Conservation (phyloP, 2,113 vertebrate genomes). For the Antigone vipio region DNA sequence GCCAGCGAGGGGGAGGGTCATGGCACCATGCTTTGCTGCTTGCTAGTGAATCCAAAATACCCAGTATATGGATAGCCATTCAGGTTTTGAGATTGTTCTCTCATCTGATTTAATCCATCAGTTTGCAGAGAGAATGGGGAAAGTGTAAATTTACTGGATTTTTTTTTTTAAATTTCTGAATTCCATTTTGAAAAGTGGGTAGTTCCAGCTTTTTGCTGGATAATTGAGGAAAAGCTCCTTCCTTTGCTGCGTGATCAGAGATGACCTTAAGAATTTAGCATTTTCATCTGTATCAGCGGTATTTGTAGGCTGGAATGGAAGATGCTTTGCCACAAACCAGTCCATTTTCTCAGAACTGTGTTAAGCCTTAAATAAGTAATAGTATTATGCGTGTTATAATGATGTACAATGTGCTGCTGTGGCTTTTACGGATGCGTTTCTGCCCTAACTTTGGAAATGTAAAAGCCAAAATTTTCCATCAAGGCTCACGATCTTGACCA, state of each 20-base stretch:
- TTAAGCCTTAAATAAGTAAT: neutral
- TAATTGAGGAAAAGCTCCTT: neutral
- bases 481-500: neutral
- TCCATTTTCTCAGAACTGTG: neutral
- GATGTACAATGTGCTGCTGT: neutral
- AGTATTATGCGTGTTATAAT: neutral
- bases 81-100: neutral
- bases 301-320: neutral
- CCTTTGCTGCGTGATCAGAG: neutral
- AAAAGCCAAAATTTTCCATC: neutral
- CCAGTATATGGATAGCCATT: neutral
- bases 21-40: neutral
- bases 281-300: no score
- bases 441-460: neutral
- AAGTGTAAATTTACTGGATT: neutral
- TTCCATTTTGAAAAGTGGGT: neutral
- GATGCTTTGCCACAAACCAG: neutral
- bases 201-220: neutral
- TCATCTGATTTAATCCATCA: neutral
- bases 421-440: neutral
- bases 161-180: neutral
- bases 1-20: fast-evolving
- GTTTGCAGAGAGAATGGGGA: neutral
- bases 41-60: fast-evolving
- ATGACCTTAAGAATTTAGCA: neutral